A percentile compares a stretch with the other conserved stretches of the same genome.
phyloP scores from a whole-genome alignment of 2,797 vertebrate genomes.

The Apodemus agrarius region DNA sequence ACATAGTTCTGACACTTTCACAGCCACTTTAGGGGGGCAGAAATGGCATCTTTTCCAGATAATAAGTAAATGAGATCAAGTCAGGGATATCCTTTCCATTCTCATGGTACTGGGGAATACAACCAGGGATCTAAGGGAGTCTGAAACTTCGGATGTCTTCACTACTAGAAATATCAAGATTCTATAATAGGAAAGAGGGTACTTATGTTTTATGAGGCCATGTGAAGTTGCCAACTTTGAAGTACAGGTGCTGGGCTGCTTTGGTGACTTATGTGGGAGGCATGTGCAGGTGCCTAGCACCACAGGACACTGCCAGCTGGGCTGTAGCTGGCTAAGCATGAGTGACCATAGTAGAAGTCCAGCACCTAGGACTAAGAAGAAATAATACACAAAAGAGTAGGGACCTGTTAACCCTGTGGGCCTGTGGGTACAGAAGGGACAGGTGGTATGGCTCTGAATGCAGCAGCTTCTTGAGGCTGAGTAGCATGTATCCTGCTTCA shows the following conservation, averaged over 20 bases:
- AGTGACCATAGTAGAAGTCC: background rate
- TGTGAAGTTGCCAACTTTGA: background rate
- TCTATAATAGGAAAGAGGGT: background rate
- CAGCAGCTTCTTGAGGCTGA: background rate
- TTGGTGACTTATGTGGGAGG: too few species aligned
- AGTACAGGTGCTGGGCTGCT: background rate
- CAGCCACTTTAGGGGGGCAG: background rate
- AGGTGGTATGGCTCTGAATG: background rate
- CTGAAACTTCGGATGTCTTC: background rate
- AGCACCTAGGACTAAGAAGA: background rate
- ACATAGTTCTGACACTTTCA: background rate
- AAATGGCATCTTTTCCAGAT: background rate
- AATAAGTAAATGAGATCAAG: background rate
- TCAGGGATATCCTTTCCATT: background rate
- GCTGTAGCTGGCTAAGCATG: background rate
- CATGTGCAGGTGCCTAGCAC: background rate
- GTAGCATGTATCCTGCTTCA: background rate
- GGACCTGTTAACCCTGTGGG: background rate
- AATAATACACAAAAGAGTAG: background rate
- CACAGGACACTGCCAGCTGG: background rate
- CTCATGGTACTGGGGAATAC: background rate
- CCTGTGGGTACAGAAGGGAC: background rate
- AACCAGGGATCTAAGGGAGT: background rate
- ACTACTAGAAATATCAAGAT: background rate
- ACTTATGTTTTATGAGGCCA: background rate